Evolutionary conservation across 2,113 vertebrate genomes (phyloP), one percentile per base, ranked within the genome.

Genomic region (Brevimyrus niger): DNA sequence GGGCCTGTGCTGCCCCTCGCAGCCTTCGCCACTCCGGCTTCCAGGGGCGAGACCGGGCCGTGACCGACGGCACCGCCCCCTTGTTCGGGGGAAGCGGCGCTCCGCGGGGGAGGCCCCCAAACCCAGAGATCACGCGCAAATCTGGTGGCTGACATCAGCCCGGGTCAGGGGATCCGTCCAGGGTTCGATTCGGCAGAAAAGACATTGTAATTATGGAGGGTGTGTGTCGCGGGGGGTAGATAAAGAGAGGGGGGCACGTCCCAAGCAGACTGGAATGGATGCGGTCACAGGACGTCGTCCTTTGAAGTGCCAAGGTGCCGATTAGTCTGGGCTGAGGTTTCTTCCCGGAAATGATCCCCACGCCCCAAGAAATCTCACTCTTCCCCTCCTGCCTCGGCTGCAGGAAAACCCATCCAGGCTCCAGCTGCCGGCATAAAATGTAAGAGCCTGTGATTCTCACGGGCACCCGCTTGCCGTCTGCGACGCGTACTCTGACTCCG

Each of bases 21-120:
- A 61, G 23, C 87, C 89, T 91, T 35, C 91, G 31, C 89, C 17
- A 90, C 86, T 88, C 89, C 86, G 53, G 19, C 91, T 91, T 80
- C 76, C 91, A 35, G 86, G 4, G 50, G 91, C 3, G 69, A 13
- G 58, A 65, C 90, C 87, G 91, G 48, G 90, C 90, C 86, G 89
- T 93, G 92, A 94, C 90, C 93, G 92, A 47, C 15, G 27, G 23
- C 48, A 38, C 53, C 27, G 50, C 47, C 42, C 44, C 82, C 82
- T n/a, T 84, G 82, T 84, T 13, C 1, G 15, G 47, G 44, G 42
- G n/a, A n/a, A 47, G 44, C 9, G 8, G 21, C 19, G 21, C 80
- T 84, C 44, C 44, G 8, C 47, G 7, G 11, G 44, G 44, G 82
- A 47, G 44, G 44, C 3, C 10, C 23, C 9, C 21, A 21, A 13